phyloP scores from a whole-genome alignment of 2,888 invertebrate genomes.

The Chymomyza amoena region DNA sequence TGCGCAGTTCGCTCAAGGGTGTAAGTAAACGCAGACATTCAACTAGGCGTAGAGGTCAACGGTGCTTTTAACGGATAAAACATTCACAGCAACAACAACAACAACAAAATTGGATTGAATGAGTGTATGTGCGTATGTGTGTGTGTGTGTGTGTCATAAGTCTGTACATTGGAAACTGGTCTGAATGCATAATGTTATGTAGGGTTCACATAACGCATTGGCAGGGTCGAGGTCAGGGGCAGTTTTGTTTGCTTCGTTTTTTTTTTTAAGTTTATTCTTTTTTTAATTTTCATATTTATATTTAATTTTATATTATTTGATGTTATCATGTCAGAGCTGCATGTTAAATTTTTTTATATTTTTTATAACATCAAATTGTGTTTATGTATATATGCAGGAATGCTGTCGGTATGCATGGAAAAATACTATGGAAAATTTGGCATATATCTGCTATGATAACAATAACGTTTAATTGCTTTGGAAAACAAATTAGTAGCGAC shows the following conservation, averaged over 20 bases:
- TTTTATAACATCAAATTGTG: background rate
- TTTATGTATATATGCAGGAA: background rate
- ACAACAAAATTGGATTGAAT: too few relatives aligned
- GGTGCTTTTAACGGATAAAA: slow-evolving; percentile 57
- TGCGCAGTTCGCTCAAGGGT: slow-evolving; percentile 60
- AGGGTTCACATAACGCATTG: slow-evolving; percentile 40
- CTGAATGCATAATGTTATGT: slow-evolving; percentile 18
- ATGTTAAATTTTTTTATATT: background rate
- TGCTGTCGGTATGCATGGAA: slow-evolving; percentile 18
- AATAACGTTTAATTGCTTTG: background rate
- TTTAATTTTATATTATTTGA: background rate
- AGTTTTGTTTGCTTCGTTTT: slow-evolving; percentile 15
- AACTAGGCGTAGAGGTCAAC: slow-evolving; percentile 62
- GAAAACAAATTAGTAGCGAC: background rate
- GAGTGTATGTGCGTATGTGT: too few relatives aligned
- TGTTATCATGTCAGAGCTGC: background rate
- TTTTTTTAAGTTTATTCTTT: background rate
- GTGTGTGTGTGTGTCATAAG: background rate
- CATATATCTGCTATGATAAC: background rate
- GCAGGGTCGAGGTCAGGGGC: slow-evolving; percentile 59
- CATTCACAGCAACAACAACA: background rate
- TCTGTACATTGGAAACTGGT: background rate
- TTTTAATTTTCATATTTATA: background rate
- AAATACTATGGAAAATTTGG: slow-evolving; percentile 24
- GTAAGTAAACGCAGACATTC: slow-evolving; percentile 22